phyloP scores from a whole-genome alignment of 2,113 vertebrate genomes.

The Psilopsiagon aymara region DNA sequence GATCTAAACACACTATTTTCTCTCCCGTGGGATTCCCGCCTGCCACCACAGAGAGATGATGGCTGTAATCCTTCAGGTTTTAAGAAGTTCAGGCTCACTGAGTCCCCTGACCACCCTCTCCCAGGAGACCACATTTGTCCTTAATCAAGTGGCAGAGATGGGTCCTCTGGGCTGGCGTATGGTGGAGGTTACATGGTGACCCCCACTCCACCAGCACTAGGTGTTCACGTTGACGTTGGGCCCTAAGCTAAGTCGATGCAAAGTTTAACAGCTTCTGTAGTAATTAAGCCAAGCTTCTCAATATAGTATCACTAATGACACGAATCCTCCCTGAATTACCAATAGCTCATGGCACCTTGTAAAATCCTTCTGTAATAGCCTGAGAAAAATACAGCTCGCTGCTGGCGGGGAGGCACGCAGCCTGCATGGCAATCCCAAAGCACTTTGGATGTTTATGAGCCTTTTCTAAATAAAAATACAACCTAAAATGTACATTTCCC shows the following conservation, averaged over 20 bases:
- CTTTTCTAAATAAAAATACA: not conserved
- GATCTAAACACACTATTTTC: not conserved
- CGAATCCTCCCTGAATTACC: not conserved
- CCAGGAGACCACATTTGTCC: not conserved
- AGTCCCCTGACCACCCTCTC: not conserved
- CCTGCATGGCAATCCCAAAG: not conserved
- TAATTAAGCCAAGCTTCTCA: slow-evolving; percentile 34
- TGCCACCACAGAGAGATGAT: not conserved
- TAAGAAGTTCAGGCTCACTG: not conserved
- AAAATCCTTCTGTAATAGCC: not conserved
- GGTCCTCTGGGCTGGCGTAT: accelerated
- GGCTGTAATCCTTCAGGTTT: not conserved
- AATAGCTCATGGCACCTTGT: not conserved
- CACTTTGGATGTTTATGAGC: not conserved
- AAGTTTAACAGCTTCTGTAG: not conserved
- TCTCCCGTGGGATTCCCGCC: not conserved
- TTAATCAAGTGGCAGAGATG: not conserved
- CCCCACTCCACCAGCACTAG: accelerated
- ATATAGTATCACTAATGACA: not conserved
- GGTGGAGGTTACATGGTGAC: not conserved
- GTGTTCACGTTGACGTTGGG: not conserved
- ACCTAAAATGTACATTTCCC: slow-evolving; percentile 25
- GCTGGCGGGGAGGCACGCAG: not conserved
- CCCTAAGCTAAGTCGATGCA: accelerated
- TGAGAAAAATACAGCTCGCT: not conserved